Percentiles rank a stretch among this genome's conserved stretches.
phyloP scores from a whole-genome alignment of 2,888 invertebrate genomes.

The Microctonus hyperodae region DNA sequence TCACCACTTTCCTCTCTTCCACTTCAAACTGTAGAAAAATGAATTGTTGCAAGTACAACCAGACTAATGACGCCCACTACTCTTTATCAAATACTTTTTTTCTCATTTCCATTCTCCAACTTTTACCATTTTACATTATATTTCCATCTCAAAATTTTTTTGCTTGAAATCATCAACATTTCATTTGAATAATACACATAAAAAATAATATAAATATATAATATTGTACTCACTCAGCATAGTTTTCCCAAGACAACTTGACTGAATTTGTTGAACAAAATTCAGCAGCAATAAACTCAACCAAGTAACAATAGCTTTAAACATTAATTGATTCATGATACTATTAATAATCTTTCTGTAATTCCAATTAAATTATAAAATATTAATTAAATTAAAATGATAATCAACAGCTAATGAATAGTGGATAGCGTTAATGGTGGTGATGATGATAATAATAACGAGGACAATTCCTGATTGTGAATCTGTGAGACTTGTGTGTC shows the following conservation, averaged over 20 bases:
- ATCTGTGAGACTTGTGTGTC: slow-evolving; percentile 36
- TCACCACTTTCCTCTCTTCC: too few relatives aligned
- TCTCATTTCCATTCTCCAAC: neutral
- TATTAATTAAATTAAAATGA: neutral
- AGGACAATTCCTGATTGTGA: slow-evolving; percentile 8
- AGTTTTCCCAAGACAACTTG: slow-evolving; percentile 53
- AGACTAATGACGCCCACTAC: slow-evolving; percentile 37
- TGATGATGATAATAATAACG: neutral
- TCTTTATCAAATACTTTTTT: slow-evolving; percentile 8
- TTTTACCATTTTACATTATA: neutral
- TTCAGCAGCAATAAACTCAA: slow-evolving; percentile 43
- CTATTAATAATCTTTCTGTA: neutral
- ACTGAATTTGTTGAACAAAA: slow-evolving; percentile 45
- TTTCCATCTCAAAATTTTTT: neutral
- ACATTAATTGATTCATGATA: slow-evolving; percentile 9
- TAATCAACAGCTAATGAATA: neutral
- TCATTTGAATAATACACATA: neutral
- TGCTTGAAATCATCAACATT: neutral
- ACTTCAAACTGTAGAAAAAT: slow-evolving; percentile 36
- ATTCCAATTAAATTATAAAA: too few relatives aligned
- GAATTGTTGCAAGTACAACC: slow-evolving; percentile 37
- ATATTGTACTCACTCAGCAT: slow-evolving; percentile 49
- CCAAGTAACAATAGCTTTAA: slow-evolving; percentile 3
- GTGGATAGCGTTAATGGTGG: neutral
- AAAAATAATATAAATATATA: neutral